phyloP scores from a whole-genome alignment of 2,797 vertebrate species.

The Coreius guichenoti region DNA sequence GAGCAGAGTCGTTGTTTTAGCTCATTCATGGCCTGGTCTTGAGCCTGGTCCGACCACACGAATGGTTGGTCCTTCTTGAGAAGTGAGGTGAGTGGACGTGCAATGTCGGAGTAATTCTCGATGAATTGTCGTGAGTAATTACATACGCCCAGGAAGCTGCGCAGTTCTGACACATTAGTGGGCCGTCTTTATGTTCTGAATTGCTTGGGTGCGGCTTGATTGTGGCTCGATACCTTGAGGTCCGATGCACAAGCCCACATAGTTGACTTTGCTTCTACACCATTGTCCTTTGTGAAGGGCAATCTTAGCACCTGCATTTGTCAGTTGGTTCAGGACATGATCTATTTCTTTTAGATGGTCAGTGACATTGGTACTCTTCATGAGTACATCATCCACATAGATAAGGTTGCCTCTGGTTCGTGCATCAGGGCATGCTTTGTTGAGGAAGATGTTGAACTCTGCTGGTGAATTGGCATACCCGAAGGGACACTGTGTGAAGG shows the following conservation, averaged over 20 bases:
- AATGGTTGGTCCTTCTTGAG: conserved; percentile 37
- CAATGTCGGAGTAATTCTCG: conserved; percentile 24
- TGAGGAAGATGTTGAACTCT: conserved; percentile 58
- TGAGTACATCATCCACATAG: conserved; percentile 46
- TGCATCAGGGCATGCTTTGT: conserved; percentile 44
- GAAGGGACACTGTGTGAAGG: conserved; percentile 34
- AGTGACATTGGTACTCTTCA: not conserved
- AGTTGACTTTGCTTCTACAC: conserved; percentile 46
- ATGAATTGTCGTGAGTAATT: conserved; percentile 52
- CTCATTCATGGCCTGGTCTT: conserved; percentile 14
- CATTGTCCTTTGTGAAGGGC: conserved; percentile 45
- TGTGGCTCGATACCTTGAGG: not conserved
- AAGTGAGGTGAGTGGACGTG: conserved; percentile 16
- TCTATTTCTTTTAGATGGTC: conserved; percentile 31
- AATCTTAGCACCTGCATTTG: conserved; percentile 13
- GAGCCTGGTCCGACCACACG: not conserved
- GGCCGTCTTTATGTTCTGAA: conserved; percentile 3
- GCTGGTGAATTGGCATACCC: conserved; percentile 48
- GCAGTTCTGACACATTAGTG: not conserved
- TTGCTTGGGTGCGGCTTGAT: not conserved
- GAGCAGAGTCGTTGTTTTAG: not conserved
- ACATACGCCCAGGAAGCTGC: conserved; percentile 41
- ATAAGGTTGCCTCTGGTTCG: conserved; percentile 8
- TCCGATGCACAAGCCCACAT: not conserved
- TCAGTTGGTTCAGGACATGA: conserved; percentile 40